These are phyloP conservation scores for Ceratina australensis DNA, from an alignment of 1,140 invertebrate genomes.

Conservation along the genomic window DNA sequence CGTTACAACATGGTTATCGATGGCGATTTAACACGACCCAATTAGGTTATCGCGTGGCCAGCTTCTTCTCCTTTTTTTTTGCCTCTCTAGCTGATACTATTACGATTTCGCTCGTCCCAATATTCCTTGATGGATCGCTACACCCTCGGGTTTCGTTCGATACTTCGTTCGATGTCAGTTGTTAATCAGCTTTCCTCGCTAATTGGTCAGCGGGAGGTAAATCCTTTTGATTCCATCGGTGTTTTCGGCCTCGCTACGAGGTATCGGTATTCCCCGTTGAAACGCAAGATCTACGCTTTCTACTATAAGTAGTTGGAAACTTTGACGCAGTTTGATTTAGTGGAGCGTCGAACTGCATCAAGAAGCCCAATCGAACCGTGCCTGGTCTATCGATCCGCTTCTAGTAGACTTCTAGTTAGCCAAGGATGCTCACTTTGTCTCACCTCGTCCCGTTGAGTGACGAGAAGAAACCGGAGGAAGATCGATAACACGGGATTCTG, in stretches of 20 bases:
- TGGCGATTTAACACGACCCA: slow-evolving; percentile 57
- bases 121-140: neutral
- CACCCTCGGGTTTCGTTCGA: neutral
- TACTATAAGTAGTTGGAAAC: slow-evolving; percentile 61
- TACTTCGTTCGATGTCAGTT: neutral
- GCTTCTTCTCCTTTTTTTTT: neutral
- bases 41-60: slow-evolving; percentile 41
- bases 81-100: neutral
- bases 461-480: neutral
- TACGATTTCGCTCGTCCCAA: slow-evolving; percentile 7
- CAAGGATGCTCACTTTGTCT: slow-evolving; percentile 32
- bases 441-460: slow-evolving; percentile 20
- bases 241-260: too few species aligned
- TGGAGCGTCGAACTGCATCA: slow-evolving; percentile 40
- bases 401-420: slow-evolving; percentile 35
- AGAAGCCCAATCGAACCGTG: slow-evolving; percentile 44
- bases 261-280: too few species aligned
- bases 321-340: slow-evolving; percentile 66
- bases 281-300: slow-evolving; percentile 12
- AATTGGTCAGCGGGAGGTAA: slow-evolving; percentile 3
- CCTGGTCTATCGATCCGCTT: slow-evolving; percentile 33
- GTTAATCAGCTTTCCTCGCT: slow-evolving; percentile 5
- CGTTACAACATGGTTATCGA: slow-evolving; percentile 46
- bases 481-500: slow-evolving; percentile 21
- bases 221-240: neutral